Percentiles rank a stretch among this genome's conserved stretches.
phyloP scores from a whole-genome alignment of 2,113 vertebrate genomes.

The Myxocyprinus asiaticus region DNA sequence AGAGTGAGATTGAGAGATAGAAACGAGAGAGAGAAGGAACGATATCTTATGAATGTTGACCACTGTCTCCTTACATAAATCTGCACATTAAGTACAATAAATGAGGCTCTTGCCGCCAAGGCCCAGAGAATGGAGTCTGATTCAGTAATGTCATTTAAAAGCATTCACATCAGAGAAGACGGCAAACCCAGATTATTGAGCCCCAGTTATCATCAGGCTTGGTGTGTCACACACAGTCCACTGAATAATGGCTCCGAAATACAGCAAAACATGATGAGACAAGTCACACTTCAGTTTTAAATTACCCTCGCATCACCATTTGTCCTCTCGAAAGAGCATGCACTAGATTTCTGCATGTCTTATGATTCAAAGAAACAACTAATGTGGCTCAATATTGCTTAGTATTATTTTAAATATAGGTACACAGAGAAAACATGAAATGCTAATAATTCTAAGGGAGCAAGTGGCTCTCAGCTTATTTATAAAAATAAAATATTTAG shows the following conservation, averaged over 20 bases:
- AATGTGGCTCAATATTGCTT: background rate
- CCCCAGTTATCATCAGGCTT: slow-evolving; percentile 75
- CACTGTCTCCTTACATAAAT: slow-evolving; percentile 81
- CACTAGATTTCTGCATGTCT: slow-evolving; percentile 52
- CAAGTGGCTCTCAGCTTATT: too few species aligned
- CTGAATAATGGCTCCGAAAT: slow-evolving; percentile 89
- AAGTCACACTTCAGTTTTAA: slow-evolving; percentile 80
- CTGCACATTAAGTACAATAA: slow-evolving; percentile 79
- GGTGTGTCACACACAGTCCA: slow-evolving; percentile 85
- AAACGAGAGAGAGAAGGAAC: background rate
- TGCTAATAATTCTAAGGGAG: too few species aligned
- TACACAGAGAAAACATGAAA: background rate
- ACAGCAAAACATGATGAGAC: slow-evolving; percentile 81
- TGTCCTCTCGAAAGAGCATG: slow-evolving; percentile 63
- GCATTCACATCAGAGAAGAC: slow-evolving; percentile 72
- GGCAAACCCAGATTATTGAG: slow-evolving; percentile 71
- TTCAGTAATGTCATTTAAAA: slow-evolving; percentile 73
- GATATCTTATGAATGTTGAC: slow-evolving; percentile 75
- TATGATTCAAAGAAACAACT: background rate
- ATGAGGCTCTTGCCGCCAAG: slow-evolving; percentile 68
- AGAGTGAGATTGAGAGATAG: background rate
- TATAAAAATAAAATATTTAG: too few species aligned
- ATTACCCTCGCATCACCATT: slow-evolving; percentile 72
- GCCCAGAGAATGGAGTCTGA: slow-evolving; percentile 54
- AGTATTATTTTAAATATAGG: too few species aligned